Conservation (phyloP, 2,888 invertebrate genomes). For the Cyclophora albipunctata region DNA sequence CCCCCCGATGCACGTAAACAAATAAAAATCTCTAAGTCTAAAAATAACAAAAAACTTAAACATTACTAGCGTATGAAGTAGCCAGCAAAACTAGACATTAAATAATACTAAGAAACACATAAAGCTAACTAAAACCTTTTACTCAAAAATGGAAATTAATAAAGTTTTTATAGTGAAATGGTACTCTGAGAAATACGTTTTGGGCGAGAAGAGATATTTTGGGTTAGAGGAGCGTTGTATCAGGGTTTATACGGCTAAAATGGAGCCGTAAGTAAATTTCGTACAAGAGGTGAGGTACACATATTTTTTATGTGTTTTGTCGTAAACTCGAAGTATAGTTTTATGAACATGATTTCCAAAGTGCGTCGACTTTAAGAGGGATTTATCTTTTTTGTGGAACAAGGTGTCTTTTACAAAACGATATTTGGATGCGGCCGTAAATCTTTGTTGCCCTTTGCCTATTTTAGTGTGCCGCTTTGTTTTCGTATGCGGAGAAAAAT, state of each 20-base stretch:
- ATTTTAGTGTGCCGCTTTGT: too few species aligned
- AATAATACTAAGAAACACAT: too few species aligned
- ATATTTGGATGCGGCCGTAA: conserved; percentile 20
- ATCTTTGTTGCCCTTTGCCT: conserved; percentile 9
- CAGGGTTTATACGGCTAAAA: conserved; percentile 31
- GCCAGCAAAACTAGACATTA: too few species aligned
- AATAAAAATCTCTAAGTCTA: too few species aligned
- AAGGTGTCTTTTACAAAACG: conserved; percentile 24
- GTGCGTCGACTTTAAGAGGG: conserved; percentile 37
- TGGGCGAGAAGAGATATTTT: conserved; percentile 6
- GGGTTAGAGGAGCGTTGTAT: conserved; percentile 22
- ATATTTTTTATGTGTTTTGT: conserved; percentile 41
- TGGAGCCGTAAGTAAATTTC: conserved; percentile 39
- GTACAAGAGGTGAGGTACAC: conserved; percentile 25
- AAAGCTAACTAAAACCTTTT: not conserved
- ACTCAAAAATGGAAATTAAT: not conserved
- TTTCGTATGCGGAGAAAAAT: too few species aligned
- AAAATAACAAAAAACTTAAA: too few species aligned
- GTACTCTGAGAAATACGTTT: conserved; percentile 7
- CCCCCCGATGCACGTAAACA: too few species aligned
- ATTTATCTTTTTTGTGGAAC: conserved; percentile 30
- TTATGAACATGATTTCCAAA: conserved; percentile 47
- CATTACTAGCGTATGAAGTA: too few species aligned
- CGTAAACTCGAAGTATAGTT: conserved; percentile 49
- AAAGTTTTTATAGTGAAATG: not conserved